Base-by-base conservation (phyloP, 2,113 vertebrate species). In the Paraplagusia blochii region DNA sequence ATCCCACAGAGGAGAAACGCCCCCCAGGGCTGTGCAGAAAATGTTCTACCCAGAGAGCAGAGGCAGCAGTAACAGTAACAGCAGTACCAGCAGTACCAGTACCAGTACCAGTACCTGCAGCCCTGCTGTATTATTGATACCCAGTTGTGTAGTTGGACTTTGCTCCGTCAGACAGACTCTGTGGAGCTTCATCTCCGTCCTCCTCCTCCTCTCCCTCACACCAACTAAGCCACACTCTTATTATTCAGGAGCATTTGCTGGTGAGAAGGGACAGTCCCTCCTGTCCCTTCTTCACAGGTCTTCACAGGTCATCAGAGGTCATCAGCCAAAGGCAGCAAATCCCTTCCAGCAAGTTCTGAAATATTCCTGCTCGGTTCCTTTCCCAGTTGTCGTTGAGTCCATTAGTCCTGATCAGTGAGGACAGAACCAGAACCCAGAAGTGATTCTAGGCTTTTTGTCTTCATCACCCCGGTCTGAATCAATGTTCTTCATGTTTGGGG, bases 61-160 rank as follows among this genome's bases (percentile, higher is more conserved):
- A 74, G 60, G 44, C 16, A 19, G 58, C 57, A 47, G 53, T 64
- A 47, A 74, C 66, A 59, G 29, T 43, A 69, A 53, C 22, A 29
- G 22, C 22, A 29, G 22, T 6, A 29, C 3, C 22, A 29, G 22
- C 22, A 29, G 22, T 29, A 29, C 22, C 22, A 29, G 22, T 29
- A 29, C 22, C 22, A 29, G 22, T 29, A 29, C 22, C 22, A 29
- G 22, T 29, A 29, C 2, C 22, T 6, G 6, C 22, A 29, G 22
- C 79, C 72, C 74, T 80, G 16, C 57, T 89, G 82, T 73, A 89
- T 87, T 87, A 88, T 90, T 88, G 85, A 90, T 82, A 76, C 43
- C 58, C 67, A 66, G 66, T 71, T 85, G 50, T 82, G 81, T 81
- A 64, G 72, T 74, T 75, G 50, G 58, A 58, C 58, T 58, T 55